Base-by-base conservation (phyloP, 2,888 invertebrate species). In the Mycalesis mineus region DNA sequence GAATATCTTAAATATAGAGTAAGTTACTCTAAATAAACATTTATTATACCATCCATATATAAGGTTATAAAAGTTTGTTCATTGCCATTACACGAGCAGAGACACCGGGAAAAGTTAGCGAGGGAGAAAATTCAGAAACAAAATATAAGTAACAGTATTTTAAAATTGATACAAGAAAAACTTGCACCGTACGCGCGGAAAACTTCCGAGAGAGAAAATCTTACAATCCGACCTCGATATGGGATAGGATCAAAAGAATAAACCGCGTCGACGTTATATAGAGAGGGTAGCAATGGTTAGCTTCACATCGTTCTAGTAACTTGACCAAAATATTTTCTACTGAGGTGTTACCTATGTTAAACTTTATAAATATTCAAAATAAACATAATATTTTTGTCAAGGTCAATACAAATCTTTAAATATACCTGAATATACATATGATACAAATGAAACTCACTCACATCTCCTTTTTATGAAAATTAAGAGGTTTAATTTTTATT, bases 161-260 rank as follows among this genome's bases (percentile, higher is more conserved):
- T 41, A 41, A 41, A 41, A 31, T 33, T 41, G 17, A 41, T 59
- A 59, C 54, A 39, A 45, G 52, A 14, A 33, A 33, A 55, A 50
- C 42, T 57, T 55, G 51, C 47, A 39, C 28, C 42, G 44, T 62
- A 40, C 56, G 45, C 56, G 47, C 53, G 42, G 62, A 60, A 62
- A 60, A 62, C 57, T 57, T 60, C 40, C 41, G 45, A 44, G 39
- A 40, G 41, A 33, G 47, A 53, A 58, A 57, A 57, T 57, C 56
- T 60, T 40, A 50, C 50, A 60, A 60, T 57, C 60, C 60, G 13
- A 57, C 60, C 55, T 49, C 55, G 55, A 55, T 39, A 44, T 39
- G 29, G 54, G 60, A 61, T 61, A 47, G 64, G 63, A 63, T 65
- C 64, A 61, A 57, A 58, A 61, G 63, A 56, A 63, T 64, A 62